Conservation (phyloP, 2,888 invertebrate genomes). For the Eilema depressum region DNA sequence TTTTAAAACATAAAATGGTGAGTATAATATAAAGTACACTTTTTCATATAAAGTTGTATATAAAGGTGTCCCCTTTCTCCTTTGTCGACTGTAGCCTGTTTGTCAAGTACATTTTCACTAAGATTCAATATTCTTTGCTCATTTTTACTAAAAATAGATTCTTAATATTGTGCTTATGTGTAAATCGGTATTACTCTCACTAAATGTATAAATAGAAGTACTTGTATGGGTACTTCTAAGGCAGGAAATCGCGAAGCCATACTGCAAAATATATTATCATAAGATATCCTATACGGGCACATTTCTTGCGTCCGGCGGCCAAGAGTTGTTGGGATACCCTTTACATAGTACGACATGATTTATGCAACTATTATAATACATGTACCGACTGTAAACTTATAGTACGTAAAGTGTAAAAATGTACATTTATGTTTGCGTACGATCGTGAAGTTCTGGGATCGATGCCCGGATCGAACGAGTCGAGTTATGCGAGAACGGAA, state of each 20-base stretch:
- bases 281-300: constrained; percentile 72
- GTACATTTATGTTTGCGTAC: background rate
- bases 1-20: too few species aligned
- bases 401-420: too few species aligned
- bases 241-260: constrained; percentile 66
- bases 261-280: constrained; percentile 77
- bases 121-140: background rate
- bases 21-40: too few species aligned
- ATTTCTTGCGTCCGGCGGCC: constrained; percentile 71
- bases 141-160: constrained; percentile 25
- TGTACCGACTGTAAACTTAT: too few species aligned
- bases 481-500: too few species aligned
- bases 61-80: too few species aligned
- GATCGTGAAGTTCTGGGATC: background rate
- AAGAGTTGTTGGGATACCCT: constrained; percentile 49
- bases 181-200: constrained; percentile 10
- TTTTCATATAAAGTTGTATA: too few species aligned
- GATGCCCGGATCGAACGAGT: background rate
- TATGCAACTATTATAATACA: background rate
- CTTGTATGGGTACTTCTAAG: constrained; percentile 51
- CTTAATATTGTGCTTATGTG: background rate
- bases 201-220: constrained; percentile 60
- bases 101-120: background rate
- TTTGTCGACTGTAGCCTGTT: too few species aligned
- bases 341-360: constrained; percentile 51